These are phyloP conservation scores for Dissostichus mawsoni DNA, from an alignment of 2,113 vertebrate genomes.

Conservation along the genomic window DNA sequence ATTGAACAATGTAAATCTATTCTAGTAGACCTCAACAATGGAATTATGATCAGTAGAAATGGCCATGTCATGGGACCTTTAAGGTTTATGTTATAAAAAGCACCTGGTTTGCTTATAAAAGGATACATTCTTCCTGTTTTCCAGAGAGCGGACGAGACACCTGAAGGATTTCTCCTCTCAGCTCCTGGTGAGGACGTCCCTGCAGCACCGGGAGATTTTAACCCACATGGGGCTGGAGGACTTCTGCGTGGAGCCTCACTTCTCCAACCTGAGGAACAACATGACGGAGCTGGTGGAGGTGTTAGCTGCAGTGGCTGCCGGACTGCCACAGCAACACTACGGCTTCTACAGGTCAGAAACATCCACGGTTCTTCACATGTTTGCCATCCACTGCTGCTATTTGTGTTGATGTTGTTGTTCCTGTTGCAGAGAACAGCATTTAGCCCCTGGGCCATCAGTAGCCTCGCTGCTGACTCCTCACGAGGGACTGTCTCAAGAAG, in stretches of 20 bases:
- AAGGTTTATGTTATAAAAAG: neutral
- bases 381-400: neutral
- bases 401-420: neutral
- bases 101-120: neutral
- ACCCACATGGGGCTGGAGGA: slow-evolving; percentile 91
- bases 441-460: neutral
- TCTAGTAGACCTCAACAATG: no score
- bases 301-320: slow-evolving; percentile 89
- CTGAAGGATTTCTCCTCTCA: slow-evolving; percentile 85
- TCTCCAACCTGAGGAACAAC: slow-evolving; percentile 91
- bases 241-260: slow-evolving; percentile 91
- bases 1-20: no score
- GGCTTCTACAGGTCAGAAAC: slow-evolving; percentile 85
- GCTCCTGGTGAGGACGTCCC: slow-evolving; percentile 87
- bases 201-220: slow-evolving; percentile 87
- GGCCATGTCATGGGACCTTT: no score
- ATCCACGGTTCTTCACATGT: neutral
- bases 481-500: slow-evolving; percentile 86
- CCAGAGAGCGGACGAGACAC: slow-evolving; percentile 84
- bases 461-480: neutral
- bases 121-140: slow-evolving; percentile 68
- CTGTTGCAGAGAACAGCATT: slow-evolving; percentile 40
- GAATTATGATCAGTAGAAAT: no score
- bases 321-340: slow-evolving; percentile 84
- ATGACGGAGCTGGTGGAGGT: slow-evolving; percentile 92